phyloP scores from a whole-genome alignment of 1,140 invertebrate species.

The Temnothorax longispinosus region DNA sequence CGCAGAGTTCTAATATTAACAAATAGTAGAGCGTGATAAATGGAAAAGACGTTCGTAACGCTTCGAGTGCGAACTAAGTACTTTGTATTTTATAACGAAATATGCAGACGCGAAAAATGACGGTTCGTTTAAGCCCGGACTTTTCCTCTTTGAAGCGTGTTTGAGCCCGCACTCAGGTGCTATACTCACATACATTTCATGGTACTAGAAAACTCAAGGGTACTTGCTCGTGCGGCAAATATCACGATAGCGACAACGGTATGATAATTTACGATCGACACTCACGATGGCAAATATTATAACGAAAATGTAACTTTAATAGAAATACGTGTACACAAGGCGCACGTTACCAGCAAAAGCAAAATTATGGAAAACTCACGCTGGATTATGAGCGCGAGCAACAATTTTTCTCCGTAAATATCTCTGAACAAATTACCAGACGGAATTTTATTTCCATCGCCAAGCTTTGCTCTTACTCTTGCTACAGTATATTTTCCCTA shows the following conservation, averaged over 20 bases:
- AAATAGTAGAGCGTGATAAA: constrained; percentile 1
- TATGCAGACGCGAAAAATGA: constrained; percentile 47
- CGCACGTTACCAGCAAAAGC: neutral
- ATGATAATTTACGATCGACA: constrained; percentile 32
- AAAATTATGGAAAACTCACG: constrained; percentile 12
- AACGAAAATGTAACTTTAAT: neutral
- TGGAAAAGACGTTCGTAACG: neutral
- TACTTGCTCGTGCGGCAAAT: constrained; percentile 27
- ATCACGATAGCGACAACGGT: constrained; percentile 1
- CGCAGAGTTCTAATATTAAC: neutral
- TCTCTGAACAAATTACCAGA: neutral
- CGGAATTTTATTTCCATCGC: constrained; percentile 8
- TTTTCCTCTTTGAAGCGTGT: constrained; percentile 38
- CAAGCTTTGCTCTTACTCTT: neutral
- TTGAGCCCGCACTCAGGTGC: constrained; percentile 30
- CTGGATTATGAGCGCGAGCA: neutral
- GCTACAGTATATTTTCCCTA: neutral
- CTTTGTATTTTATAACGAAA: constrained; percentile 46
- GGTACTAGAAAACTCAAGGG: constrained; percentile 30
- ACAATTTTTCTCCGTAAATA: constrained; percentile 8
- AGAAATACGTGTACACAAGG: neutral
- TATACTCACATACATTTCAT: constrained; percentile 26
- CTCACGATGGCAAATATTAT: neutral
- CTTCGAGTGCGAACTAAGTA: constrained; percentile 3
- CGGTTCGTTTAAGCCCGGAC: neutral